Evolutionary conservation across 1,140 invertebrate species (phyloP).

Genomic region (Pemphigus obesinymphae): DNA sequence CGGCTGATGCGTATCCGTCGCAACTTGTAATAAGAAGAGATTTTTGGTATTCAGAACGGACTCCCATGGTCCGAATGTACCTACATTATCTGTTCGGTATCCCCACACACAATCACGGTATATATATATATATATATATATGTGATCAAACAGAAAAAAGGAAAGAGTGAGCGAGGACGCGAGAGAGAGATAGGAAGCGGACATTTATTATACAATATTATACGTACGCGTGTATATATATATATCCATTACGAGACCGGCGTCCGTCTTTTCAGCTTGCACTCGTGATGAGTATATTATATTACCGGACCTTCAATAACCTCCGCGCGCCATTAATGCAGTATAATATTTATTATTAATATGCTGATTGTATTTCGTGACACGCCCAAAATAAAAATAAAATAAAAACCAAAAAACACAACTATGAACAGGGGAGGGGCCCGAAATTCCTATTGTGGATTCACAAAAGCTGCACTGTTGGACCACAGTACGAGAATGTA

Average conservation of each 20-base stretch:
- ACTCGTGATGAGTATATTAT: conserved; percentile 41
- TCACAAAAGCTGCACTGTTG: background rate
- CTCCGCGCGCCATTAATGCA: conserved; percentile 20
- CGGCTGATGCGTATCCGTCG: conserved; percentile 2
- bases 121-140: background rate
- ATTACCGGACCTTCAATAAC: conserved; percentile 35
- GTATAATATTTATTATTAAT: conserved; percentile 40
- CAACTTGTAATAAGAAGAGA: no score
- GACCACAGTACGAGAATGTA: background rate
- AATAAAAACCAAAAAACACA: background rate
- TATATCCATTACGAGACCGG: conserved; percentile 28
- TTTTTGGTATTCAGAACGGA: conserved; percentile 27
- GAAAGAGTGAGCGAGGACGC: background rate
- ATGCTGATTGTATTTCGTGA: conserved; percentile 27
- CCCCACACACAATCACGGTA: background rate
- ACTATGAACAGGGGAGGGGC: conserved; percentile 13
- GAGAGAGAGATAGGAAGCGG: background rate
- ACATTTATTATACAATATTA: background rate
- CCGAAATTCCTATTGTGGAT: conserved; percentile 35
- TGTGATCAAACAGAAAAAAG: background rate
- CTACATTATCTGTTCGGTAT: background rate
- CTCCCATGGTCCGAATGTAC: background rate
- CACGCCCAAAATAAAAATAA: conserved; percentile 15
- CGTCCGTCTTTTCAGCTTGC: conserved; percentile 27
- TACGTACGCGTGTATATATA: background rate